Base-by-base conservation (phyloP, 2,888 invertebrate genomes). In the Microctonus hyperodae region DNA sequence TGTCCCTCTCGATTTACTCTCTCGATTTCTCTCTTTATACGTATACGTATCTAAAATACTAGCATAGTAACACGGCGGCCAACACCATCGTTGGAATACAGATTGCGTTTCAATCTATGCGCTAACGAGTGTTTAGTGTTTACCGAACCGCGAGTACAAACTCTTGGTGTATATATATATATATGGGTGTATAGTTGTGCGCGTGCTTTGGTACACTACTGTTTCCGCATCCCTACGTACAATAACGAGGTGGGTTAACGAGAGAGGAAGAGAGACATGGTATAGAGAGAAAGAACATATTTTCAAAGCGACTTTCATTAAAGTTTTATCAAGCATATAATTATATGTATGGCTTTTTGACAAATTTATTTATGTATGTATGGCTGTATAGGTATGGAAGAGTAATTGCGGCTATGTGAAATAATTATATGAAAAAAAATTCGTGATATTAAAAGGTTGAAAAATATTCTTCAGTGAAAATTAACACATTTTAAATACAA, bases 41-140 rank as follows among this genome's bases (percentile, higher is more conserved):
- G 68, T 62, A 69, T 28, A 28, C 28, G 7, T 28, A 28, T 59
- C 28, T 33, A 64, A 53, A 63, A 53, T 62, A 70, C 67, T 20
- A 16, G 48, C 22, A 28, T 11, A 55, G 40, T 23, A 28, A 55
- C 56, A 50, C 55, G 75, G 73, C 76, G 75, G 76, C 78, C 77
- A 70, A 70, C 73, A 73, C 77, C 78, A 33, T 40, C 31, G 11
- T 23, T 13, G 31, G 33, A 55, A 79, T 81, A 80, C 81, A 81
- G 81, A 82, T 82, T 82, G 79, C 79, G 80, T 81, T 82, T 81
- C 81, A 81, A 82, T 82, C 81, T 80, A 81, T 81, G 81, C 79
- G 73, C 78, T 81, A 81, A 82, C 81, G 81, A 82, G 79, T 81
- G 81, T 81, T 82, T 81, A 81, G 81, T 81, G 81, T 81, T 81